These are phyloP conservation scores for Eupithecia pulchellata DNA, from an alignment of 2,888 invertebrate genomes.

Conservation along the genomic window DNA sequence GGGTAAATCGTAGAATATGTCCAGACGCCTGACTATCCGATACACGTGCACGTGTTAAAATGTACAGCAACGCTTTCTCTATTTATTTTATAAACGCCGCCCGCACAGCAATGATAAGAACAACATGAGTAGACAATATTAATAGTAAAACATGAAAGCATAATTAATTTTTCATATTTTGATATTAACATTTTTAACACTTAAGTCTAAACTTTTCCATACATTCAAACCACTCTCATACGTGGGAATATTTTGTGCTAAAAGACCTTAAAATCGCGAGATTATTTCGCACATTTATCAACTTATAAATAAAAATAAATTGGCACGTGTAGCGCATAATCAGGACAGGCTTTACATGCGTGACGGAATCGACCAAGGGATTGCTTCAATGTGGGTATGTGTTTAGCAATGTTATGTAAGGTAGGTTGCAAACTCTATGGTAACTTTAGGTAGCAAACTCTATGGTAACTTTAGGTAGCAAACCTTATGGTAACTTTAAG, in stretches of 20 bases:
- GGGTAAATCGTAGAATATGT: background rate
- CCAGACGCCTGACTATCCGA: background rate
- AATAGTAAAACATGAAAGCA: too few relatives aligned
- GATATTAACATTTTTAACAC: too few relatives aligned
- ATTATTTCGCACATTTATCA: background rate
- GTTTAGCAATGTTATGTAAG: background rate
- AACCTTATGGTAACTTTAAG: background rate
- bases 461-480: background rate
- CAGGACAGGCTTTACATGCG: background rate
- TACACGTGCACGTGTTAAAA: background rate
- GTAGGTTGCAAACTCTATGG: background rate
- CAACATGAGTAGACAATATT: too few relatives aligned
- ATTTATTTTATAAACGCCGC: too few relatives aligned
- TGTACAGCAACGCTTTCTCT: too few relatives aligned
- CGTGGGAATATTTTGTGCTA: too few relatives aligned
- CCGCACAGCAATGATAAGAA: too few relatives aligned
- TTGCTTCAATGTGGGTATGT: background rate
- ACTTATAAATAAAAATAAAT: background rate
- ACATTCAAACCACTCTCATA: too few relatives aligned
- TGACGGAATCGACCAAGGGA: background rate
- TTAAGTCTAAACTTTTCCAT: too few relatives aligned
- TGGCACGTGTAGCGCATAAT: background rate
- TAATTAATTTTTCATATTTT: too few relatives aligned
- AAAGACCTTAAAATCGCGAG: background rate
- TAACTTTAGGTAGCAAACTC: background rate